Evolutionary conservation across 2,888 invertebrate genomes (phyloP).

Genomic region (Leptopilina myrica): DNA sequence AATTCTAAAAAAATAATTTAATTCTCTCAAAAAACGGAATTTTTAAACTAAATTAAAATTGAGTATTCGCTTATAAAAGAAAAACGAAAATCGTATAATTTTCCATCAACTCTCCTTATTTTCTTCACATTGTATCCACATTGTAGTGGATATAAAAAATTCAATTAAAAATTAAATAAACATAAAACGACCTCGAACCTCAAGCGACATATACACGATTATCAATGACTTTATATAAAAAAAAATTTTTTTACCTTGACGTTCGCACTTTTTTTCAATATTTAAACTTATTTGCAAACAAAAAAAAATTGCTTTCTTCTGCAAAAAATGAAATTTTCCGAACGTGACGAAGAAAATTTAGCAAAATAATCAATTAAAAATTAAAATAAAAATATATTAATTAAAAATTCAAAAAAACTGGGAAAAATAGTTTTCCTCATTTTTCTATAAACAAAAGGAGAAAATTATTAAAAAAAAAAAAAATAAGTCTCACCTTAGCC

Average conservation of each 20-base stretch:
- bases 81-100: no score
- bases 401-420: background rate
- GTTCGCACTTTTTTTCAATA: background rate
- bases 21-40: no score
- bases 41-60: no score
- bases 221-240: background rate
- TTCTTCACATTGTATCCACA: no score
- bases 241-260: constrained; percentile 14
- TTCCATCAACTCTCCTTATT: no score
- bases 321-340: no score
- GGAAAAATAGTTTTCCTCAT: no score
- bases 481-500: constrained; percentile 26
- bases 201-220: constrained; percentile 16
- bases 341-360: no score
- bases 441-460: background rate
- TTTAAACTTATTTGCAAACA: background rate
- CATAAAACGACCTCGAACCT: constrained; percentile 24
- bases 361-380: background rate
- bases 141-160: background rate
- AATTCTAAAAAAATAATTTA: no score
- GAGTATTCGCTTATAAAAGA: no score
- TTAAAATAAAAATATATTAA: background rate
- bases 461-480: background rate
- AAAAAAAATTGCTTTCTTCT: background rate
- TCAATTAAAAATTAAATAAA: background rate